phyloP scores from a whole-genome alignment of 2,113 vertebrate species.

The Corythornis madagascariensis region DNA sequence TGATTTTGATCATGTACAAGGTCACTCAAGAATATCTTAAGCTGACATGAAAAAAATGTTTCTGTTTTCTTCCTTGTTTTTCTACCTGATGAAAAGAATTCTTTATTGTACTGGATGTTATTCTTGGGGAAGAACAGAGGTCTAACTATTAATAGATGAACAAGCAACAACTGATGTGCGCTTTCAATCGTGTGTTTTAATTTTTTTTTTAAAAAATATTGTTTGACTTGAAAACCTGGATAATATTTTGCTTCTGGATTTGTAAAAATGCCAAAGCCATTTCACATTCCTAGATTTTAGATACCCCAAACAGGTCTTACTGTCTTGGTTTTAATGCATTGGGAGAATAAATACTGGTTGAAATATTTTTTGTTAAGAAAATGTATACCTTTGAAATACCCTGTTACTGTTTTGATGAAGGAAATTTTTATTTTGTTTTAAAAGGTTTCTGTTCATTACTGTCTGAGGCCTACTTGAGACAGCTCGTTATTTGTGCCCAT shows the following conservation, averaged over 20 bases:
- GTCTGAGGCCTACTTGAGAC: neutral
- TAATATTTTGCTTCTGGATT: neutral
- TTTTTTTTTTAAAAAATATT: neutral
- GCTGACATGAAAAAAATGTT: conserved; percentile 22
- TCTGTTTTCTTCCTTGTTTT: conserved; percentile 29
- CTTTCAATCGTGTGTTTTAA: neutral
- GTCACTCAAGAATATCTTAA: conserved; percentile 22
- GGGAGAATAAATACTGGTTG: neutral
- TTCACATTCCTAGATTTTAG: neutral
- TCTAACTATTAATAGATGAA: neutral
- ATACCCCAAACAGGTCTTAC: no score
- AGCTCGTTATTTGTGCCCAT: neutral
- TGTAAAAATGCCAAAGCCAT: neutral
- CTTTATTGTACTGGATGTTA: conserved; percentile 20
- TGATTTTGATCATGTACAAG: conserved; percentile 55
- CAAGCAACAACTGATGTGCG: neutral
- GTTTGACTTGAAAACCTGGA: neutral
- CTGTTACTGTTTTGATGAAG: neutral
- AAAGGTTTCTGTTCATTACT: neutral
- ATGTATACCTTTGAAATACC: neutral
- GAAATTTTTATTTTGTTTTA: neutral
- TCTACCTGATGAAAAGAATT: conserved; percentile 35
- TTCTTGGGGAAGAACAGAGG: neutral
- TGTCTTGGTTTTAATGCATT: neutral
- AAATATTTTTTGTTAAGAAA: neutral